These are phyloP conservation scores for Glaucomys volans DNA, from an alignment of 2,113 vertebrate species.

Conservation along the genomic window DNA sequence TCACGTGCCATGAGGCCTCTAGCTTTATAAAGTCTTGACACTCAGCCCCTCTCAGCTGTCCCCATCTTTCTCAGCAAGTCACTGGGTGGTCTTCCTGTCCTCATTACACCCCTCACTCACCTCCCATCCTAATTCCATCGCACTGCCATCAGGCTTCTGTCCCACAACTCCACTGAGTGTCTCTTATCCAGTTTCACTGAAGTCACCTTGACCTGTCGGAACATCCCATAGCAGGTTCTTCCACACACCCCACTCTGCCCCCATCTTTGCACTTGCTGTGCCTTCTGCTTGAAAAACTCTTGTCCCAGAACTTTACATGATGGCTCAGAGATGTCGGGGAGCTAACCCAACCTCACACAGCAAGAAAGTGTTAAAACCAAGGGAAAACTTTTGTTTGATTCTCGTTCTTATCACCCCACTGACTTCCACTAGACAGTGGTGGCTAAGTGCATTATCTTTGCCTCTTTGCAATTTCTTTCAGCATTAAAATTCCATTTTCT, in stretches of 20 bases:
- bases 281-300: neutral
- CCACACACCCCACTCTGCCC: too few species aligned
- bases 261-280: too few species aligned
- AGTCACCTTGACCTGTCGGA: too few species aligned
- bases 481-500: conserved; percentile 80
- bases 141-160: neutral
- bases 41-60: neutral
- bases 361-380: neutral
- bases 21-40: neutral
- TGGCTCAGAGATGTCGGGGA: neutral
- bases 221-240: neutral
- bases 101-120: neutral
- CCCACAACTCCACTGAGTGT: neutral
- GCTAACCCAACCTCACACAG: neutral
- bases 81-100: neutral
- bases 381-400: neutral
- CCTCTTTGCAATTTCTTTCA: conserved; percentile 55
- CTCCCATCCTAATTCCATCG: neutral
- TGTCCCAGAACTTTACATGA: neutral
- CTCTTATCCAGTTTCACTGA: neutral
- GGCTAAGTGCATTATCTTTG: conserved; percentile 49
- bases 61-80: neutral
- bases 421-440: neutral
- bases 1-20: neutral
- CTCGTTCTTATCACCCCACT: neutral